Evolutionary conservation across 1,140 invertebrate species (phyloP), one percentile per base, ranked within the genome.

Genomic region (Musca domestica): DNA sequence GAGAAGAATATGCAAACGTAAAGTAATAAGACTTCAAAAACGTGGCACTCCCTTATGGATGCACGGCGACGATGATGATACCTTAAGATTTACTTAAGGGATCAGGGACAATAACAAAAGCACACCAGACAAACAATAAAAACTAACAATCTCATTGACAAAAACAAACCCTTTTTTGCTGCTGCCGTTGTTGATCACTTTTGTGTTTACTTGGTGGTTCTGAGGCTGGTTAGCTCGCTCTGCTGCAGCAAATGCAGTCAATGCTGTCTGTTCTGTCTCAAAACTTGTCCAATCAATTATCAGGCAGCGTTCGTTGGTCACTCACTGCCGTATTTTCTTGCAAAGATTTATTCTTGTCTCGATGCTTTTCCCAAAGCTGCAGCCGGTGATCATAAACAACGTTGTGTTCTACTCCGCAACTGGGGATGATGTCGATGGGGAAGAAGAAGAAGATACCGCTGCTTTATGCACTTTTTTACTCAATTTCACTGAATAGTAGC

Each of bases 201-300:
- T 56, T 27, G 27, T 56, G 2, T 27, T 56, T 56, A 5, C 23
- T 27, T 27, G 25, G 14, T n/a, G 10, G 14, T 17, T 58, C 34
- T 58, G 10, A 4, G 9, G 22, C 20, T 54, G 10, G 52, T 54
- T n/a, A n/a, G n/a, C n/a, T n/a, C n/a, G n/a, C n/a, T n/a, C n/a
- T n/a, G n/a, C n/a, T 14, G 14, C 6, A 23, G 52, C 15, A 51
- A 20, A 17, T 52, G 54, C 25, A 14, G 7, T 30, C 15, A 25
- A 7, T 30, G 15, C 54, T 58, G 54, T 30, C 54, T 27, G 2
- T 27, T 20, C 25, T n/a, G 4, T 30, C 54, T 58, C 34, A 58
- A 30, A 58, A 58, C 54, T 58, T 58, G 54, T 27, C 25, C 54
- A 17, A 58, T 58, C 54, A 58, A 58, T 30, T 58, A 58, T 58